phyloP scores from a whole-genome alignment of 2,797 vertebrate genomes.

The Taeniopygia guttata region DNA sequence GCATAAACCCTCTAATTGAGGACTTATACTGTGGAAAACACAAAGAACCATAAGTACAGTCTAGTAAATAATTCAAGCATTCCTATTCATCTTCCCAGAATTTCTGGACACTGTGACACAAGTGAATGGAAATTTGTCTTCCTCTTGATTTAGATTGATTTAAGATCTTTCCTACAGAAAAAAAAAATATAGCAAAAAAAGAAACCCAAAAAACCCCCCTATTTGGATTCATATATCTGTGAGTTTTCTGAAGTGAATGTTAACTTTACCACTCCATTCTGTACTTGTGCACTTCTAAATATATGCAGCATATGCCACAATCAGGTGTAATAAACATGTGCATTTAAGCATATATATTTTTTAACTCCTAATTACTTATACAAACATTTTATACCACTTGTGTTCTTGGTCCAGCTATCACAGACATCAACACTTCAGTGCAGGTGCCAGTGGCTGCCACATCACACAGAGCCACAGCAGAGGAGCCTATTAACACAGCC shows the following conservation, averaged over 20 bases:
- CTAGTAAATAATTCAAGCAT: neutral
- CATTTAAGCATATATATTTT: neutral
- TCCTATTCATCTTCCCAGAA: neutral
- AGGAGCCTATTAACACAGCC: neutral
- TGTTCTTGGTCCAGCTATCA: neutral
- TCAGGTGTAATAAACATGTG: neutral
- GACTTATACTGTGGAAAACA: neutral
- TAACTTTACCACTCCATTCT: neutral
- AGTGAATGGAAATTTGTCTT: neutral
- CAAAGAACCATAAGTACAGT: neutral
- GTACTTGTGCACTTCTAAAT: neutral
- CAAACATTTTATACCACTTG: neutral
- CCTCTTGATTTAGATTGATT: neutral
- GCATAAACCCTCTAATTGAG: neutral
- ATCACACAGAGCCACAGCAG: neutral
- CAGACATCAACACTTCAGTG: accelerated
- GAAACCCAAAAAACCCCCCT: too few species aligned
- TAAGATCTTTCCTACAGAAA: neutral
- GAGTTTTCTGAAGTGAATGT: neutral
- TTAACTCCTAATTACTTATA: neutral
- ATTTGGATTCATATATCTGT: neutral
- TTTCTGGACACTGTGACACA: neutral
- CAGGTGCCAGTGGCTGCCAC: neutral
- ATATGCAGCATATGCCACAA: neutral
- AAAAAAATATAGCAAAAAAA: too few species aligned